phyloP scores from a whole-genome alignment of 2,797 vertebrate genomes.

The Meda fulgida region DNA sequence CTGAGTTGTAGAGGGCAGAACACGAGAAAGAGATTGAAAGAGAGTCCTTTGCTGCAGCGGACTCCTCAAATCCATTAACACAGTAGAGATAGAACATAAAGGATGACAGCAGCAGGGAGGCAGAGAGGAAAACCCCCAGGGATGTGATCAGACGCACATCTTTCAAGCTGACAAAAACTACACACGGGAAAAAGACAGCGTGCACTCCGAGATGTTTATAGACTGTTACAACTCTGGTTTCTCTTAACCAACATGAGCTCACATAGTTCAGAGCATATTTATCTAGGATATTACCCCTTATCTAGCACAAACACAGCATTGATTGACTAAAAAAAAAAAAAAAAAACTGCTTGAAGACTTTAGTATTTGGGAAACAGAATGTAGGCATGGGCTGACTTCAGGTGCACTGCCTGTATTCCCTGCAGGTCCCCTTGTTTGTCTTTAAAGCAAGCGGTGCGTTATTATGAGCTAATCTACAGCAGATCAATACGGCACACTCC shows the following conservation, averaged over 20 bases:
- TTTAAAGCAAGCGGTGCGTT: conserved; percentile 17
- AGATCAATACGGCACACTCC: conserved; percentile 29
- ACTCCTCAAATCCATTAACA: conserved; percentile 43
- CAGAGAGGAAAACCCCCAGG: conserved; percentile 49
- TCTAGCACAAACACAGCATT: conserved; percentile 7
- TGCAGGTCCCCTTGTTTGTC: conserved; percentile 35
- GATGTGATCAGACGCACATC: conserved; percentile 50
- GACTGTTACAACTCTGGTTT: conserved; percentile 31
- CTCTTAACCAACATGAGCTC: conserved; percentile 35
- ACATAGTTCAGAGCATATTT: background rate
- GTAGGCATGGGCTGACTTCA: conserved; percentile 72
- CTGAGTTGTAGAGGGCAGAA: conserved; percentile 19
- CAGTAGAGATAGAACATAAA: conserved; percentile 47
- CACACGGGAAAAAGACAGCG: conserved; percentile 31
- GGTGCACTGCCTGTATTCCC: conserved; percentile 27
- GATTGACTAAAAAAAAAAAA: background rate
- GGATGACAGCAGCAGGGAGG: conserved; percentile 48
- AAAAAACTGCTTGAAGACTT: background rate
- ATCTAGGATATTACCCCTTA: conserved; percentile 10
- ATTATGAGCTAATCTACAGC: conserved; percentile 39
- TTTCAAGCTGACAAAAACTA: conserved; percentile 50
- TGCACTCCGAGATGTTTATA: conserved; percentile 29
- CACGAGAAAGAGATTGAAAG: background rate
- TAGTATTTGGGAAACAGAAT: background rate
- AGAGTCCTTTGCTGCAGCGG: conserved; percentile 28